These are phyloP conservation scores for Manduca sexta DNA, from an alignment of 1,140 invertebrate species.

Conservation along the genomic window DNA sequence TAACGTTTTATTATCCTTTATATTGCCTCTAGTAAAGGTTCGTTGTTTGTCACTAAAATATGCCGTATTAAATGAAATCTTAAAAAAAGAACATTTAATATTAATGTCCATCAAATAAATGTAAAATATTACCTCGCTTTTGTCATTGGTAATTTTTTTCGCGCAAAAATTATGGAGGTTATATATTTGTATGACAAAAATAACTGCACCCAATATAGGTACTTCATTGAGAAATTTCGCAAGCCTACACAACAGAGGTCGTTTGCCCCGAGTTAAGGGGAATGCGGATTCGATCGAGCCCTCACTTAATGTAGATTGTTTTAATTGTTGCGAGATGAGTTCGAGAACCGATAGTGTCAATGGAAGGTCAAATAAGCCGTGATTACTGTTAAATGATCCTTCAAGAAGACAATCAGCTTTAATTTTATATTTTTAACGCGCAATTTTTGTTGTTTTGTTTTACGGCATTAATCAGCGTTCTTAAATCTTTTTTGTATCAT, in stretches of 20 bases:
- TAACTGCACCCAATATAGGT: too few species aligned
- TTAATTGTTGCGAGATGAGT: constrained; percentile 42
- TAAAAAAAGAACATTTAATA: not conserved
- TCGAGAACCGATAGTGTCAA: constrained; percentile 27
- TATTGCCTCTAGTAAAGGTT: constrained; percentile 5
- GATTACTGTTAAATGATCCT: constrained; percentile 14
- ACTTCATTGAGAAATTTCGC: too few species aligned
- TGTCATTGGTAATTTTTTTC: too few species aligned
- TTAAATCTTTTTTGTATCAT: too few species aligned
- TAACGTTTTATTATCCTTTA: not conserved
- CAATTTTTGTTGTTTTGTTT: too few species aligned
- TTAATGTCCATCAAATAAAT: not conserved
- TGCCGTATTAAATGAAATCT: not conserved
- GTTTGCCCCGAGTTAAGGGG: constrained; percentile 11
- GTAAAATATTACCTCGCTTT: not conserved
- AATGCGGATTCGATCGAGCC: constrained; percentile 29
- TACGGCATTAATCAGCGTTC: too few species aligned
- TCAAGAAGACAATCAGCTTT: constrained; percentile 1
- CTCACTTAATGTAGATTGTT: constrained; percentile 38
- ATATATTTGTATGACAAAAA: not conserved
- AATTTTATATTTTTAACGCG: too few species aligned
- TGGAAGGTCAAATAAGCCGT: constrained; percentile 30
- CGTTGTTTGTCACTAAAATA: constrained; percentile 7
- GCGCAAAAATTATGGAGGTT: constrained; percentile 1
- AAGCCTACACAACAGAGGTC: constrained; percentile 8